Evolutionary conservation across 1,140 invertebrate species (phyloP).

Genomic region (Cecropterus lyciades): DNA sequence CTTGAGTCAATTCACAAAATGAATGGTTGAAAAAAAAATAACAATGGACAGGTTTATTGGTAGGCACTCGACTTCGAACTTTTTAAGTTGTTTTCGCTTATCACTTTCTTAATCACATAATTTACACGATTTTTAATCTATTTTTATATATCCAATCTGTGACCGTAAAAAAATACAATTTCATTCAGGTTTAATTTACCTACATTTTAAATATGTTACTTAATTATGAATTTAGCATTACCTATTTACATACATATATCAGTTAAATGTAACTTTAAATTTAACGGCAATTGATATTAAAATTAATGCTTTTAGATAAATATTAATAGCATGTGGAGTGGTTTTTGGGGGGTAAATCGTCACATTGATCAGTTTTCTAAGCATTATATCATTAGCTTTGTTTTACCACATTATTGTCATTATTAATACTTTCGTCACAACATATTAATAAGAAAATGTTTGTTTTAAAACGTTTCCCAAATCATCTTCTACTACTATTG

Average conservation of each 20-base stretch:
- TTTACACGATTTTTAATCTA: background rate
- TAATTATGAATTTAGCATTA: background rate
- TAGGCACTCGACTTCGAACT: background rate
- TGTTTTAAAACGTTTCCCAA: conserved; percentile 85
- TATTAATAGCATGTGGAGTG: background rate
- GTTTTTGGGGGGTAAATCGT: background rate
- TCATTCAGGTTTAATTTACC: background rate
- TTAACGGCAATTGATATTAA: background rate
- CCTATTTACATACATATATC: background rate
- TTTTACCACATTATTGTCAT: conserved; percentile 57
- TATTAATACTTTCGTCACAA: conserved; percentile 40
- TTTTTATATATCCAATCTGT: conserved; percentile 5
- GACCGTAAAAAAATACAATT: conserved; percentile 14
- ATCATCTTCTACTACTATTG: conserved; percentile 85
- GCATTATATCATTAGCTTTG: conserved; percentile 16
- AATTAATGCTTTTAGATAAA: no score
- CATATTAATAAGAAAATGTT: conserved; percentile 76
- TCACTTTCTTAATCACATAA: conserved; percentile 2
- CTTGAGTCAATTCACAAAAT: no score
- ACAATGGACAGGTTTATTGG: background rate
- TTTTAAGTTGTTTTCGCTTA: conserved; percentile 2
- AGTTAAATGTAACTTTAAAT: background rate
- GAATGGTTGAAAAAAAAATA: background rate
- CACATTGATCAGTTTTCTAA: conserved; percentile 9
- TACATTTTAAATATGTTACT: background rate